A percentile compares a stretch with the other conserved stretches of the same genome.
Conservation (phyloP, 2,797 vertebrate species). For the Parauchenoglanis ngamensis region DNA sequence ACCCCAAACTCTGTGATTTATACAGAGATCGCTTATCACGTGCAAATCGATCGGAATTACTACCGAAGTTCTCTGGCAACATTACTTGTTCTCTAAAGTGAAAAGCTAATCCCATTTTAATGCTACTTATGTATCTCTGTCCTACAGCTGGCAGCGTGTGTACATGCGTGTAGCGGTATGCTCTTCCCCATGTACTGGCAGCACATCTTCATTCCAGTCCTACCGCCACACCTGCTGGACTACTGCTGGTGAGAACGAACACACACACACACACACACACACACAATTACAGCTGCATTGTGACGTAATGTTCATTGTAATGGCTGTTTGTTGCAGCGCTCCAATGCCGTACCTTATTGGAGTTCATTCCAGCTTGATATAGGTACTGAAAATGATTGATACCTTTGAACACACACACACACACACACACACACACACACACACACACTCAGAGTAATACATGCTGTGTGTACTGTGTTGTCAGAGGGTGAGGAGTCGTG, state of each 20-base stretch:
- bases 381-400: conserved; percentile 71
- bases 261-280: background rate
- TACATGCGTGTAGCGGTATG: conserved; percentile 83
- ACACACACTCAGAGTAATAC: background rate
- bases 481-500: conserved; percentile 79
- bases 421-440: conserved; percentile 4
- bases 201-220: conserved; percentile 89
- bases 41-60: background rate
- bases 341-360: conserved; percentile 95
- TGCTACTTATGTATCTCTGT: conserved; percentile 44
- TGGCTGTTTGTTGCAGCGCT: conserved; percentile 72
- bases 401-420: background rate
- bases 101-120: background rate
- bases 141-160: conserved; percentile 76
- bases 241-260: conserved; percentile 81
- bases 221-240: conserved; percentile 88
- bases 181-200: conserved; percentile 93
- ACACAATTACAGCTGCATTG: background rate
- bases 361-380: conserved; percentile 84
- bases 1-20: background rate
- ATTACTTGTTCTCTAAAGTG: background rate
- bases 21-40: background rate
- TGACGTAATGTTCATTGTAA: background rate
- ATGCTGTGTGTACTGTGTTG: conserved; percentile 31
- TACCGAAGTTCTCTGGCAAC: background rate